These are phyloP conservation scores for Bedellia somnulentella DNA, from an alignment of 2,888 invertebrate genomes.

Conservation along the genomic window DNA sequence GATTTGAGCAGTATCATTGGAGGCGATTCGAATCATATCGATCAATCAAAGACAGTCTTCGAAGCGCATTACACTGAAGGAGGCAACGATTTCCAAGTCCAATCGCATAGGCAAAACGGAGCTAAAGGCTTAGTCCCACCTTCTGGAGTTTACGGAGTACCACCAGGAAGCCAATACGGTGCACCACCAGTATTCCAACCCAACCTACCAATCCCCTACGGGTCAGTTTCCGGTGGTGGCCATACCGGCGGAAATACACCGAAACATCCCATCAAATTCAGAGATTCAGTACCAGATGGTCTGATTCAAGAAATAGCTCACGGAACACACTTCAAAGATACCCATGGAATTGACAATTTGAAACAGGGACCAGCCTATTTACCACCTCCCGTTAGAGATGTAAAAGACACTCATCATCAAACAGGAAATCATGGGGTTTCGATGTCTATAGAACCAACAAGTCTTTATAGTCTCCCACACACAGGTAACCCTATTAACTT, in stretches of 20 bases:
- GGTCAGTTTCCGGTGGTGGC: slow-evolving; percentile 41
- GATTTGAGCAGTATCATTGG: slow-evolving; percentile 43
- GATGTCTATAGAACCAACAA: slow-evolving; percentile 49
- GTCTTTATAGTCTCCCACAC: slow-evolving; percentile 54
- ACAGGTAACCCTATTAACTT: slow-evolving; percentile 45
- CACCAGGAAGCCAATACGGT: slow-evolving; percentile 54
- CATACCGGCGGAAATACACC: slow-evolving; percentile 45
- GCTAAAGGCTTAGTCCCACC: slow-evolving; percentile 62
- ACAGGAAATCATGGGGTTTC: slow-evolving; percentile 27
- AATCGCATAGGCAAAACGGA: slow-evolving; percentile 37
- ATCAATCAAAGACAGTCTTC: slow-evolving; percentile 49
- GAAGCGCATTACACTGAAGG: slow-evolving; percentile 51
- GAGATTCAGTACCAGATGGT: slow-evolving; percentile 73
- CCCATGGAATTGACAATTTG: slow-evolving; percentile 55
- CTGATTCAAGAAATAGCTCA: slow-evolving; percentile 68
- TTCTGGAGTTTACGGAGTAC: slow-evolving; percentile 64
- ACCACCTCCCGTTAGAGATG: slow-evolving; percentile 65
- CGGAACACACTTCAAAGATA: slow-evolving; percentile 64
- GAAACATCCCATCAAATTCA: slow-evolving; percentile 68
- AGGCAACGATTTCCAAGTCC: slow-evolving; percentile 18
- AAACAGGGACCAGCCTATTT: slow-evolving; percentile 59
- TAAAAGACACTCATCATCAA: slow-evolving; percentile 42
- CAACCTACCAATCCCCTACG: slow-evolving; percentile 42
- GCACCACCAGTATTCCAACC: slow-evolving; percentile 31
- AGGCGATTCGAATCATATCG: slow-evolving; percentile 47